Conservation (phyloP, 1,140 invertebrate species). For the Macrobrachium rosenbergii region DNA sequence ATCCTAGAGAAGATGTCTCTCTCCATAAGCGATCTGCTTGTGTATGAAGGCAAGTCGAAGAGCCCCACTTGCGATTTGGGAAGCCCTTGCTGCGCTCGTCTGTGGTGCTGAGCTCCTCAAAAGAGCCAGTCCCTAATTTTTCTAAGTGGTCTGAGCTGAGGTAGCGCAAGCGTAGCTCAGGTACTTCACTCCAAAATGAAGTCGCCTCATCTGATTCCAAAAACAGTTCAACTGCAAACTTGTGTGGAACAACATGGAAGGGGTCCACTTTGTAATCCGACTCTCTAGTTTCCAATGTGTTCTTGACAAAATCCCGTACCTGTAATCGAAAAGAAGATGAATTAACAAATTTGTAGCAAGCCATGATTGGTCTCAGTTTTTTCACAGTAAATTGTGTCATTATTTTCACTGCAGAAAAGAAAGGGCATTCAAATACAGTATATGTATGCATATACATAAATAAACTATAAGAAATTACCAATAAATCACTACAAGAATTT, state of each 20-base stretch:
- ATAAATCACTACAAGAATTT: no score
- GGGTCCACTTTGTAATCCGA: constrained; percentile 58
- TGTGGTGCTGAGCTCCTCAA: background rate
- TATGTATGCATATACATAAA: background rate
- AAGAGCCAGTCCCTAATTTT: background rate
- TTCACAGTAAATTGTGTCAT: background rate
- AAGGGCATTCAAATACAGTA: background rate
- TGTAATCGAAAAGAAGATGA: background rate
- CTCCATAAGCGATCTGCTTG: background rate
- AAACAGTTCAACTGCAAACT: constrained; percentile 57
- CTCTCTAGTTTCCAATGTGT: constrained; percentile 7
- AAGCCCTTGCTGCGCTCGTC: background rate
- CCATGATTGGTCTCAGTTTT: no score
- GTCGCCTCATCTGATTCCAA: constrained; percentile 35
- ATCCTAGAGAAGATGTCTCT: background rate
- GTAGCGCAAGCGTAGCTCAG: constrained; percentile 55
- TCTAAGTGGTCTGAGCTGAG: constrained; percentile 31
- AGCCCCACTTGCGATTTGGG: constrained; percentile 38
- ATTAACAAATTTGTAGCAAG: no score
- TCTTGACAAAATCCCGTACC: constrained; percentile 24
- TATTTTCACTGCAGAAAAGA: background rate
- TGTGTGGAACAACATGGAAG: constrained; percentile 62
- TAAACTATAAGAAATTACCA: background rate
- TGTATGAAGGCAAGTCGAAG: constrained; percentile 42
- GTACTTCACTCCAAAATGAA: constrained; percentile 52